These are phyloP conservation scores for Spea bombifrons DNA, from an alignment of 2,113 vertebrate species.

Conservation along the genomic window DNA sequence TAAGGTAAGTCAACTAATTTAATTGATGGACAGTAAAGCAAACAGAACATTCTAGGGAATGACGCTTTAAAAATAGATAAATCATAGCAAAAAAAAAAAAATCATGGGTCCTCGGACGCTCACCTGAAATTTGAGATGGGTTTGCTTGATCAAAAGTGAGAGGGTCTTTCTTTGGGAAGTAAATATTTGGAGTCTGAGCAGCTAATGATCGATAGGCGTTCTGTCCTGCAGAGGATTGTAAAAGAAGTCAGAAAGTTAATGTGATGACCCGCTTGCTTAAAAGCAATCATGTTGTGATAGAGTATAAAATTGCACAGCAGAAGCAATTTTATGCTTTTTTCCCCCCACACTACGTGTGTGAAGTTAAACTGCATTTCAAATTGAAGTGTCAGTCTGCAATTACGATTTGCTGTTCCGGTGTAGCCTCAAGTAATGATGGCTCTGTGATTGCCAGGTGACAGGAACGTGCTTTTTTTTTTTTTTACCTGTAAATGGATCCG, in stretches of 20 bases:
- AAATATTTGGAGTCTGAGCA: slow-evolving; percentile 76
- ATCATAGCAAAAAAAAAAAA: neutral
- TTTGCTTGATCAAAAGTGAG: slow-evolving; percentile 96
- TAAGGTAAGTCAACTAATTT: too few relatives aligned
- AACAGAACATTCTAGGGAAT: too few relatives aligned
- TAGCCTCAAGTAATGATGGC: neutral
- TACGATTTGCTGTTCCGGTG: neutral
- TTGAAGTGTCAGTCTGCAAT: neutral
- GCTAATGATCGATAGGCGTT: slow-evolving; percentile 72
- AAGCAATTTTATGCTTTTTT: neutral
- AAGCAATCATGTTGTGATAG: neutral
- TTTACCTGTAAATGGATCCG: slow-evolving; percentile 85
- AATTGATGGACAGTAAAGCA: too few relatives aligned
- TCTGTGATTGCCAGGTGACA: neutral
- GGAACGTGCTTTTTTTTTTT: neutral
- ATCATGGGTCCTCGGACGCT: slow-evolving; percentile 47
- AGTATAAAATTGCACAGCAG: neutral
- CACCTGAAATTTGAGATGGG: slow-evolving; percentile 83
- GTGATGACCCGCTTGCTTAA: neutral
- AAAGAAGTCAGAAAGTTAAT: neutral
- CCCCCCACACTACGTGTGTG: neutral
- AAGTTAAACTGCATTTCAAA: neutral
- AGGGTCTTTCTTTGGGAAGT: slow-evolving; percentile 90
- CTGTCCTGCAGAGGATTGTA: slow-evolving; percentile 65
- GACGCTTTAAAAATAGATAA: too few relatives aligned